Percentiles rank a stretch among this genome's conserved stretches.
Conservation (phyloP, 2,888 invertebrate species). For the Frankliniella fusca region DNA sequence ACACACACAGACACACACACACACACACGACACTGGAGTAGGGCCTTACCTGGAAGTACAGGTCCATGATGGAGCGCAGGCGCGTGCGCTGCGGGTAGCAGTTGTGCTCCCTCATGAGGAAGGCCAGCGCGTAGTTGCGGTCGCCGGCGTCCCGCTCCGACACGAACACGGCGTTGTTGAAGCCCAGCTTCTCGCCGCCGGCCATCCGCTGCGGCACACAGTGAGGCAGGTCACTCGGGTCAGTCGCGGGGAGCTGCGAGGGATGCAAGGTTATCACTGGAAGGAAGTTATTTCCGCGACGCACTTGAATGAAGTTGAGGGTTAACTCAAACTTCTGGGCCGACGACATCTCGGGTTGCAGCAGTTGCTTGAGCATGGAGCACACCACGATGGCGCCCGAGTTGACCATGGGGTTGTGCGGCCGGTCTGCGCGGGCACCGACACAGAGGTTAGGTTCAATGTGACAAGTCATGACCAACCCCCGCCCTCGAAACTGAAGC, state of each 20-base stretch:
- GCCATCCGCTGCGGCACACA: slow-evolving; percentile 47
- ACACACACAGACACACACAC: no score
- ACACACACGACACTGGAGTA: no score
- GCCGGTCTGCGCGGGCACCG: slow-evolving; percentile 48
- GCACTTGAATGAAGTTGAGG: slow-evolving; percentile 42
- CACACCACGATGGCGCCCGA: slow-evolving; percentile 56
- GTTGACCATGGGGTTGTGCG: slow-evolving; percentile 60
- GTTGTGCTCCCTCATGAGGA: slow-evolving; percentile 56
- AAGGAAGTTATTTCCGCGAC: not conserved
- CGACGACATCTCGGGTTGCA: slow-evolving; percentile 44
- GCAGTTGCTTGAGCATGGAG: slow-evolving; percentile 48
- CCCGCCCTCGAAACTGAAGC: no score
- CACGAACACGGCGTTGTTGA: slow-evolving; percentile 57
- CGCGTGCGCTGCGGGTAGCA: slow-evolving; percentile 54
- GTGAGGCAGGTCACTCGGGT: not conserved
- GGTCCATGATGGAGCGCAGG: slow-evolving; percentile 55
- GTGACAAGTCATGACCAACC: no score
- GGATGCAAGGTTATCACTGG: no score
- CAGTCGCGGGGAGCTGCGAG: not conserved
- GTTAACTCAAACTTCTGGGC: slow-evolving; percentile 48
- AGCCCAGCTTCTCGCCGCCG: slow-evolving; percentile 52
- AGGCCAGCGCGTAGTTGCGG: slow-evolving; percentile 57
- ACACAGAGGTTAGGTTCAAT: no score
- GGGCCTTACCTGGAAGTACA: slow-evolving; percentile 57
- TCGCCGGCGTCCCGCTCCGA: slow-evolving; percentile 58